These are phyloP conservation scores for Anodontia alba DNA, from an alignment of 2,888 invertebrate species.

Conservation along the genomic window DNA sequence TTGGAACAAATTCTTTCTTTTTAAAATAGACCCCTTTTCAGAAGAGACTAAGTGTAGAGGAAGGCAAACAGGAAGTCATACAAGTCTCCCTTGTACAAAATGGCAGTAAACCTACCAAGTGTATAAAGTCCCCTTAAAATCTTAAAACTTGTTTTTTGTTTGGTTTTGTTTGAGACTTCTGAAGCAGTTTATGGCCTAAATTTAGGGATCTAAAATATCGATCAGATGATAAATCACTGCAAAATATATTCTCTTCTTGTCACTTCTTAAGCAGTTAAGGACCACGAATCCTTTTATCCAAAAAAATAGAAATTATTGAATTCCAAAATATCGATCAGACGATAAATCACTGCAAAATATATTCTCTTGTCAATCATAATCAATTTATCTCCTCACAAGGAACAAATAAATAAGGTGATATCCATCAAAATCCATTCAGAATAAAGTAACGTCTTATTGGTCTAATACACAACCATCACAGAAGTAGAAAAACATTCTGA, in stretches of 20 bases:
- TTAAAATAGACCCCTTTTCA: no score
- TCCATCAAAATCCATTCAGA: constrained; percentile 3
- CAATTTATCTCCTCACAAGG: background rate
- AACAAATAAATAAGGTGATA: background rate
- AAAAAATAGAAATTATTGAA: background rate
- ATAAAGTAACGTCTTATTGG: background rate
- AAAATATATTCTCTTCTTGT: background rate
- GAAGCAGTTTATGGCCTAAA: no score
- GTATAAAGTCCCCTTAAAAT: no score
- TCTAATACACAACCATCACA: constrained; percentile 5
- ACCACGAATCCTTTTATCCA: background rate
- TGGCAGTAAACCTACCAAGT: no score
- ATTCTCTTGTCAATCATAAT: background rate
- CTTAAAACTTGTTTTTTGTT: no score
- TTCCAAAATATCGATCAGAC: background rate
- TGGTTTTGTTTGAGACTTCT: no score
- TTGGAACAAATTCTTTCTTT: no score
- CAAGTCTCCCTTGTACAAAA: no score
- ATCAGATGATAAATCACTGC: background rate
- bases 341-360: background rate
- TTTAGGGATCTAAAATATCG: background rate
- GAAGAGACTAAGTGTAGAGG: no score
- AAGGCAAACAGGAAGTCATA: no score
- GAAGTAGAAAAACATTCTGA: background rate
- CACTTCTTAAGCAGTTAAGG: no score